A percentile compares a stretch with the other conserved stretches of the same genome.
phyloP scores from a whole-genome alignment of 2,888 invertebrate genomes.

The Brenthis daphne region DNA sequence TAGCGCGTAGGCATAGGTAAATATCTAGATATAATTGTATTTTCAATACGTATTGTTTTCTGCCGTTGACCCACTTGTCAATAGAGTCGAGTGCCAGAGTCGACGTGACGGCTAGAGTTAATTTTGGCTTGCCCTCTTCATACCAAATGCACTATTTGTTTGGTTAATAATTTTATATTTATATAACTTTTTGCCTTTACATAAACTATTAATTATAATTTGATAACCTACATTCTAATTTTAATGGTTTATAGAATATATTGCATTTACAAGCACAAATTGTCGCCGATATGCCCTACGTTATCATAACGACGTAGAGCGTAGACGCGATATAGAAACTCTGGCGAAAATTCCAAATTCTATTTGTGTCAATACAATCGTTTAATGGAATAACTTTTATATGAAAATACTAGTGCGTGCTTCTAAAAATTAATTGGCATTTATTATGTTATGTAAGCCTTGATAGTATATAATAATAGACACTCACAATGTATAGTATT shows the following conservation, averaged over 20 bases:
- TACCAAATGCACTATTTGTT: slow-evolving; percentile 3
- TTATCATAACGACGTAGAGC: too few relatives aligned
- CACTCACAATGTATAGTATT: neutral
- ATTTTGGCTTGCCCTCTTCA: slow-evolving; percentile 25
- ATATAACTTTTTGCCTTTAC: neutral
- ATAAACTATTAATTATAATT: too few relatives aligned
- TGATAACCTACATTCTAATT: too few relatives aligned
- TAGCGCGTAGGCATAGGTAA: neutral
- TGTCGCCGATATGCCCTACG: too few relatives aligned
- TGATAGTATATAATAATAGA: neutral
- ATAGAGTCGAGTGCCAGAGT: slow-evolving; percentile 55
- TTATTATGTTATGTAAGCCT: neutral
- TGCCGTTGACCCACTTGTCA: slow-evolving; percentile 59
- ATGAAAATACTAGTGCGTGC: too few relatives aligned
- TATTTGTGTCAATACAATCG: too few relatives aligned
- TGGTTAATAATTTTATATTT: neutral
- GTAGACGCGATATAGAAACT: too few relatives aligned
- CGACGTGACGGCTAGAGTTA: slow-evolving; percentile 25
- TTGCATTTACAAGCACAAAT: too few relatives aligned
- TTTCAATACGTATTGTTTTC: slow-evolving; percentile 25
- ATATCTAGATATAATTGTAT: neutral
- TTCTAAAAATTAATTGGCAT: too few relatives aligned
- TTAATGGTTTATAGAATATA: too few relatives aligned
- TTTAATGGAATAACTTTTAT: too few relatives aligned
- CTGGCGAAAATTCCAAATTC: too few relatives aligned